Conservation (phyloP, 2,797 vertebrate genomes). For the Balearica regulorum region DNA sequence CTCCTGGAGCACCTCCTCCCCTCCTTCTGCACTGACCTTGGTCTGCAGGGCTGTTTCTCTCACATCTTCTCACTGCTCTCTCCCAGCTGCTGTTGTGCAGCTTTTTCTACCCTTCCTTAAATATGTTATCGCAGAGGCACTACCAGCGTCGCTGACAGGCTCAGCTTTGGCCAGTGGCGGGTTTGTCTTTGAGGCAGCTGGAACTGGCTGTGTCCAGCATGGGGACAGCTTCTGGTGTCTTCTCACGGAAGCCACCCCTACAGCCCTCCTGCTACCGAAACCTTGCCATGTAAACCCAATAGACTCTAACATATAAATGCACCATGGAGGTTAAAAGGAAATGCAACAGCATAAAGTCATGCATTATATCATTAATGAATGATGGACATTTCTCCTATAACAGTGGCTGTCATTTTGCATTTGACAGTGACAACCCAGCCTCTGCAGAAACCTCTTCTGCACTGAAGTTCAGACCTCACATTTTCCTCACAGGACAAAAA, state of each 20-base stretch:
- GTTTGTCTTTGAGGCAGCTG: not conserved
- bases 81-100: not conserved
- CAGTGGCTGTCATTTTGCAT: not conserved
- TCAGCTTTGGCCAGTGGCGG: not conserved
- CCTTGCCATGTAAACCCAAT: not conserved
- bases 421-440: not conserved
- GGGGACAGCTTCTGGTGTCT: not conserved
- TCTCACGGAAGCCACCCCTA: not conserved
- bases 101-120: not conserved
- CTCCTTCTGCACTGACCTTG: not conserved
- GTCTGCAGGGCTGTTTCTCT: not conserved
- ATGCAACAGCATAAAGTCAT: not conserved
- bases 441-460: not conserved
- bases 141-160: fast-evolving
- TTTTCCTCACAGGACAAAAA: not conserved
- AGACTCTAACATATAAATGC: not conserved
- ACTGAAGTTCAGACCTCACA: not conserved
- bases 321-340: not conserved
- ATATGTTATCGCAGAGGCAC: not conserved
- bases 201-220: not conserved
- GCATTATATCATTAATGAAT: not conserved
- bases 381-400: not conserved
- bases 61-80: not conserved
- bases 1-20: not conserved
- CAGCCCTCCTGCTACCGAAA: not conserved